Conservation (phyloP, 1,140 invertebrate genomes). For the Drosophila azteca region DNA sequence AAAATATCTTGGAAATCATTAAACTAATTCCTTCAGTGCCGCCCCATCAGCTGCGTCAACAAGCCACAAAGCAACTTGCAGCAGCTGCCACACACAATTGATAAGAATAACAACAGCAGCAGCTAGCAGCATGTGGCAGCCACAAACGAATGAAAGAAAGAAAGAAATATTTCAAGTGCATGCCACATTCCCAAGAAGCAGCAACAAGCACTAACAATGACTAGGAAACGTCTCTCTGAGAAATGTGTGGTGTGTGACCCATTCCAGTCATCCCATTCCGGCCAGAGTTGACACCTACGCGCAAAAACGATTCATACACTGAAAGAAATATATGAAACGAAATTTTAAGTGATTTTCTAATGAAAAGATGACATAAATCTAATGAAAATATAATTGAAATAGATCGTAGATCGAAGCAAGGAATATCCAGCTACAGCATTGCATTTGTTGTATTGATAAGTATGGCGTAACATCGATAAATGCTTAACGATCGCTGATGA, state of each 20-base stretch:
- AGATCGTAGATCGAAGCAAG: too few relatives aligned
- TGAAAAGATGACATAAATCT: too few relatives aligned
- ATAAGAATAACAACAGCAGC: conserved; percentile 40
- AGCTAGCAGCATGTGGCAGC: conserved; percentile 6
- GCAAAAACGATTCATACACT: conserved; percentile 20
- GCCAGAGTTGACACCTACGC: conserved; percentile 23
- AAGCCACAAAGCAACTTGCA: conserved; percentile 24
- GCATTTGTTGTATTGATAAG: too few relatives aligned
- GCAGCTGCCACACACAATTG: conserved; percentile 32
- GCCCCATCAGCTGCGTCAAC: conserved; percentile 5
- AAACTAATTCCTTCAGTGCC: conserved; percentile 17
- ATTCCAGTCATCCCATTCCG: conserved; percentile 7
- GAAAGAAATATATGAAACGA: conserved; percentile 56
- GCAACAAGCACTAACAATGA: conserved; percentile 22
- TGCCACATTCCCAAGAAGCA: conserved; percentile 10
- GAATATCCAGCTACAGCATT: too few relatives aligned
- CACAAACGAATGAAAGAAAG: background rate
- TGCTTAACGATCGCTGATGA: too few relatives aligned
- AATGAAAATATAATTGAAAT: too few relatives aligned
- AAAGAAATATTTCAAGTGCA: conserved; percentile 46
- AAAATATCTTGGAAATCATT: conserved; percentile 13
- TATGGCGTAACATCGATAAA: too few relatives aligned
- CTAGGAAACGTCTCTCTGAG: background rate
- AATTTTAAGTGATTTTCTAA: conserved; percentile 8
- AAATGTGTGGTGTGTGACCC: background rate